Evolutionary conservation across 2,113 vertebrate species (phyloP).

Genomic region (Anseranas semipalmata): DNA sequence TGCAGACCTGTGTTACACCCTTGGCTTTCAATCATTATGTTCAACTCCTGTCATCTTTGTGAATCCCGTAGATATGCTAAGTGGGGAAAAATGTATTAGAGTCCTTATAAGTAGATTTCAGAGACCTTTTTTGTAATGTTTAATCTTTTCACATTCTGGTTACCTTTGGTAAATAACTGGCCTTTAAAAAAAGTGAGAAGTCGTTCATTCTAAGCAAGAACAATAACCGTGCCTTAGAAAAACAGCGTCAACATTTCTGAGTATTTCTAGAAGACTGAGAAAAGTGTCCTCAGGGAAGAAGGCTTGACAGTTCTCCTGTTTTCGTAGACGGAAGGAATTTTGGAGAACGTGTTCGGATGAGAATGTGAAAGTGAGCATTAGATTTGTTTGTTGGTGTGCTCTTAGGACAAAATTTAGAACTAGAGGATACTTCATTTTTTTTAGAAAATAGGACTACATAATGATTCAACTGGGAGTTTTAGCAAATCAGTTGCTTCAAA

Average conservation of each 20-base stretch:
- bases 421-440: neutral
- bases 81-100: neutral
- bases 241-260: neutral
- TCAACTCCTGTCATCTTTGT: neutral
- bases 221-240: neutral
- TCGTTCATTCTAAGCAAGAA: neutral
- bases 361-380: neutral
- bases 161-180: neutral
- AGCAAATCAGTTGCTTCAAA: neutral
- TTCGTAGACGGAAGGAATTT: neutral
- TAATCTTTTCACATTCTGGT: neutral
- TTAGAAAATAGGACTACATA: neutral
- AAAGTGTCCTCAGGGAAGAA: neutral
- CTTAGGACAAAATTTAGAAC: neutral
- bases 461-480: neutral
- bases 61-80: neutral
- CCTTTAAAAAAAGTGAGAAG: neutral
- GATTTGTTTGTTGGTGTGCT: neutral
- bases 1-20: neutral
- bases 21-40: neutral
- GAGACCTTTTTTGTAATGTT: neutral
- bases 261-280: neutral
- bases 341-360: neutral
- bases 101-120: neutral
- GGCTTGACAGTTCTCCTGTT: neutral